A percentile compares a stretch with the other conserved stretches of the same genome.
These are phyloP conservation scores for Tribolium madens DNA, from an alignment of 1,140 invertebrate genomes.

Conservation along the genomic window DNA sequence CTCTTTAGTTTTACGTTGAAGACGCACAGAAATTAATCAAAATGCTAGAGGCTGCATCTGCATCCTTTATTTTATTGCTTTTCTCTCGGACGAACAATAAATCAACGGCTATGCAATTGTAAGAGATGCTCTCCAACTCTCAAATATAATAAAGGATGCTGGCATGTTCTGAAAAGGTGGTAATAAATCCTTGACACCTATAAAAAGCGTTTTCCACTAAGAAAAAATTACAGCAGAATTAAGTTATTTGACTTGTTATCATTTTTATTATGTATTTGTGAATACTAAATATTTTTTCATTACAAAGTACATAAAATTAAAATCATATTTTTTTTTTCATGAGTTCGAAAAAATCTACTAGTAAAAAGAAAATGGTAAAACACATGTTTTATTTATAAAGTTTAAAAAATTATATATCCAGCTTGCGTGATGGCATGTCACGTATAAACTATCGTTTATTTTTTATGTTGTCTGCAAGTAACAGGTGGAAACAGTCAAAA, in stretches of 20 bases:
- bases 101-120: conserved; percentile 4
- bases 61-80: neutral
- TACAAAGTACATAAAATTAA: too few species aligned
- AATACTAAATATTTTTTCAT: too few species aligned
- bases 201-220: neutral
- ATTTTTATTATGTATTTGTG: too few species aligned
- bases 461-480: conserved; percentile 22
- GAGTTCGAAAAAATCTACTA: too few species aligned
- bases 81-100: conserved; percentile 8
- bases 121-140: neutral
- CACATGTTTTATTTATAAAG: conserved; percentile 21
- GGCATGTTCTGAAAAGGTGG: neutral
- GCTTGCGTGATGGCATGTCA: conserved; percentile 17
- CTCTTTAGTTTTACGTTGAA: conserved; percentile 1
- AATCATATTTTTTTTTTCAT: too few species aligned
- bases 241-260: too few species aligned
- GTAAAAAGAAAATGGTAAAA: neutral
- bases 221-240: neutral
- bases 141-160: conserved; percentile 39
- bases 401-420: neutral
- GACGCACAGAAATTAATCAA: conserved; percentile 22
- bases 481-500: conserved; percentile 5
- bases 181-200: neutral
- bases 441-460: conserved; percentile 13
- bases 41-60: conserved; percentile 16